These are phyloP conservation scores for Enteromius paludinosus DNA, from an alignment of 2,797 vertebrate species.

Conservation along the genomic window DNA sequence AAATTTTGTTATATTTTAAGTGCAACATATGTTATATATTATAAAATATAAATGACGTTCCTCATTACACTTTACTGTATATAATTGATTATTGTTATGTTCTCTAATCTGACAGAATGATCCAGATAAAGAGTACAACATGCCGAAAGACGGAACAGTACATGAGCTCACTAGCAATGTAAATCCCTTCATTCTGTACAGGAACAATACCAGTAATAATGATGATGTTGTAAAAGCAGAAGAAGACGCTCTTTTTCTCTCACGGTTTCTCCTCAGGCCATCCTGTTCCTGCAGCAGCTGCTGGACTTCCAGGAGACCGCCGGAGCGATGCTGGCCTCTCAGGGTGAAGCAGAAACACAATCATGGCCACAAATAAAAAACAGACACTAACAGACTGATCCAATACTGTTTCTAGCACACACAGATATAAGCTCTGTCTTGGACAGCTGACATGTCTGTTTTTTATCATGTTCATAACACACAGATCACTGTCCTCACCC, in stretches of 20 bases:
- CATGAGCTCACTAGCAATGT: conserved; percentile 98
- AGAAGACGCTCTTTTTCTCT: not conserved
- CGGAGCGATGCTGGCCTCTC: conserved; percentile 95
- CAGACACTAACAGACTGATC: not conserved
- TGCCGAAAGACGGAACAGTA: conserved; percentile 97
- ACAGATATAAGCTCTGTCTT: not conserved
- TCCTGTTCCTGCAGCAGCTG: conserved; percentile 95
- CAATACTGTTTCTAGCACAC: not conserved
- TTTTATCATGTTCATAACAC: not conserved
- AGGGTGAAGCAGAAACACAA: conserved; percentile 79
- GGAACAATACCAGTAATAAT: no score
- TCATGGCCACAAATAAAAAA: not conserved
- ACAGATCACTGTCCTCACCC: not conserved
- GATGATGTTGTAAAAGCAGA: not conserved
- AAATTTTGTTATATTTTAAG: no score
- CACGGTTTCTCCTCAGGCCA: conserved; percentile 82
- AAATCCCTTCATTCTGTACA: conserved; percentile 55
- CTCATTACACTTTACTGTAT: not conserved
- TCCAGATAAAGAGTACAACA: conserved; percentile 97
- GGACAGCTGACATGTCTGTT: not conserved
- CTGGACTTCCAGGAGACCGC: conserved; percentile 98
- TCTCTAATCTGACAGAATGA: conserved; percentile 84
- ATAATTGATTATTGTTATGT: not conserved
- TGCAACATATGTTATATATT: no score
- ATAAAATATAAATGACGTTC: not conserved